Percentiles rank a stretch among this genome's conserved stretches.
Conservation (phyloP, 2,888 invertebrate species). For the Eupithecia abbreviata region DNA sequence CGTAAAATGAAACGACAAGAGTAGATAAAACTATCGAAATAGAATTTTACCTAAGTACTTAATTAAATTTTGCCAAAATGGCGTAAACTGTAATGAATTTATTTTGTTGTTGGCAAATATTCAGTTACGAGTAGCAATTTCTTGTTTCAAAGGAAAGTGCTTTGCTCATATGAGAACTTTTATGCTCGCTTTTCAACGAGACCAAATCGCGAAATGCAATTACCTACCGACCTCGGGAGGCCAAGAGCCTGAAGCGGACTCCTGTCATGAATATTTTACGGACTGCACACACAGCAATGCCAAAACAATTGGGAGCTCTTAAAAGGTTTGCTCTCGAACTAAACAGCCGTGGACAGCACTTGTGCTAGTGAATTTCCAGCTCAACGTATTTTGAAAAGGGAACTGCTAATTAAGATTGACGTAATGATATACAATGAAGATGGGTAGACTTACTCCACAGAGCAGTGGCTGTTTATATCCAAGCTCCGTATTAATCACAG, state of each 20-base stretch:
- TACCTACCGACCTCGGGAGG: conserved; percentile 14
- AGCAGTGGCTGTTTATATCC: background rate
- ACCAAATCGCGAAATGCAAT: conserved; percentile 10
- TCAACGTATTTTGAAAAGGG: background rate
- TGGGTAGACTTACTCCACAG: background rate
- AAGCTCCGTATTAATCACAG: conserved; percentile 6
- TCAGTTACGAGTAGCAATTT: background rate
- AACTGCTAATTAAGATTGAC: background rate
- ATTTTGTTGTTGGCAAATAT: conserved; percentile 1
- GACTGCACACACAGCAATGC: conserved; percentile 34
- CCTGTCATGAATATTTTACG: conserved; percentile 41
- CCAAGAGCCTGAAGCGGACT: conserved; percentile 20
- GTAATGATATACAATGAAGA: background rate
- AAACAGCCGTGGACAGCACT: conserved; percentile 10
- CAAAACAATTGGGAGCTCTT: conserved; percentile 37
- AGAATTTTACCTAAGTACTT: background rate
- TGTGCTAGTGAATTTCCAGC: background rate
- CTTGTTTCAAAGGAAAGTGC: background rate
- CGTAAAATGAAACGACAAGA: background rate
- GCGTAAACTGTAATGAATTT: background rate
- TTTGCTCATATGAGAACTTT: background rate
- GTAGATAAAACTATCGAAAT: background rate
- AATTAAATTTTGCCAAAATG: background rate
- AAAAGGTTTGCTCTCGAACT: conserved; percentile 33
- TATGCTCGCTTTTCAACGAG: background rate